Base-by-base conservation (phyloP, 2,113 vertebrate species). In the Psilopsiagon aymara region DNA sequence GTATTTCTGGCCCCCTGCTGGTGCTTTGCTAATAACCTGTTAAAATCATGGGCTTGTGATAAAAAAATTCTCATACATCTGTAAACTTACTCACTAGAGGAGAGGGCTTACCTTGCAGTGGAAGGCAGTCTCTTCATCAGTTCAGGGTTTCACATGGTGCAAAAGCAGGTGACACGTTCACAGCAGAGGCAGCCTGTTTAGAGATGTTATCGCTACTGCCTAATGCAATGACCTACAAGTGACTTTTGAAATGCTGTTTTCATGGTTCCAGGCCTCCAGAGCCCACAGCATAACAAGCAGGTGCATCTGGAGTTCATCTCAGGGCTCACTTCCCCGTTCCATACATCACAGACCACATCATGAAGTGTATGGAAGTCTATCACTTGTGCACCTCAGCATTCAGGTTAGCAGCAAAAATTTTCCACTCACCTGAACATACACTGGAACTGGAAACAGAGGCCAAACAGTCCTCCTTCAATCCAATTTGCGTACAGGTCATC, bases 401-500 rank as follows among this genome's bases (percentile, higher is more conserved):
- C 82, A 96, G 90, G 52, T 95, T 89, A 88, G 82, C 89, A 90
- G 94, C 39, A 86, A 87, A 92, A 28, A 59, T 71, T 94, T 94
- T 92, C 89, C 57, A 89, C 76, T 87, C 64, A 41, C 55, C 67
- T 92, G 82, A 87, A 82, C 82, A 29, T 27, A 57, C 0, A 3
- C 39, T 82, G 47, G 35, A 53, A 51, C 13, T 82, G 66, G 59
- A 84, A 95, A 68, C 33, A 41, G 81, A 47, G 75, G 59, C 49
- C 69, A 68, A 67, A 71, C 70, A 70, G 31, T 10, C n/a, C 39
- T 82, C n/a, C 55, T 86, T 52, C 88, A 82, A 14, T 79, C 73
- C 59, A 57, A n/a, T 90, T 91, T 92, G 35, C 51, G 80, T 80
- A 66, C 16, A 62, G 15, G n/a, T 68, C 73, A 59, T 85, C 47